phyloP scores from a whole-genome alignment of 2,113 vertebrate genomes.

The Malurus alboscapulatus region DNA sequence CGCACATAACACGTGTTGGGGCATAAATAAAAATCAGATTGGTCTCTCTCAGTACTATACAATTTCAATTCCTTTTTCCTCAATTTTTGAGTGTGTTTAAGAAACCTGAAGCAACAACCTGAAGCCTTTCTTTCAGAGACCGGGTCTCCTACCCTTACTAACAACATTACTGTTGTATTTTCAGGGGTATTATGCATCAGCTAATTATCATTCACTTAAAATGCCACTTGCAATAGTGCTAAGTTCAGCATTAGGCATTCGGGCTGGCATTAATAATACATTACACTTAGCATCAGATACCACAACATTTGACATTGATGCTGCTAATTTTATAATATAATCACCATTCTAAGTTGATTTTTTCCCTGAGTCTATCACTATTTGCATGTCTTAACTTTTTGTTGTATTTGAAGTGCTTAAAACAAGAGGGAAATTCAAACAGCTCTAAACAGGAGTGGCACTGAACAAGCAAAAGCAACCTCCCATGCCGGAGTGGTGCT shows the following conservation, averaged over 20 bases:
- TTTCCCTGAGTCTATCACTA: background rate
- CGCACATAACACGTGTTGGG: no score
- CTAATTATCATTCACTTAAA: background rate
- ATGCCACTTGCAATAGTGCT: background rate
- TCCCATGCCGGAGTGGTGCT: fast-evolving
- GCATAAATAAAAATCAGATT: no score
- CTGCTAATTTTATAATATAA: background rate
- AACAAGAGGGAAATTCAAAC: background rate
- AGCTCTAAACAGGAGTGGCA: background rate
- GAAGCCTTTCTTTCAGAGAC: background rate
- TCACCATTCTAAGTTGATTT: background rate
- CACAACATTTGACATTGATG: background rate
- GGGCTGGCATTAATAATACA: background rate
- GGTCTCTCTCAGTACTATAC: background rate
- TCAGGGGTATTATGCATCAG: background rate
- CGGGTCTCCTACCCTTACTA: background rate
- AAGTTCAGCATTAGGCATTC: background rate
- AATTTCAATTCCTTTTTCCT: background rate
- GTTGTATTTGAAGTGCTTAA: background rate
- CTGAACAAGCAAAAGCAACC: background rate
- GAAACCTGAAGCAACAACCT: background rate
- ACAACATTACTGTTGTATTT: background rate
- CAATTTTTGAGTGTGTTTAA: background rate
- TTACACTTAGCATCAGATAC: background rate
- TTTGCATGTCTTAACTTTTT: background rate